Evolutionary conservation across 2,888 invertebrate species (phyloP).

Genomic region (Drosophila affinis): DNA sequence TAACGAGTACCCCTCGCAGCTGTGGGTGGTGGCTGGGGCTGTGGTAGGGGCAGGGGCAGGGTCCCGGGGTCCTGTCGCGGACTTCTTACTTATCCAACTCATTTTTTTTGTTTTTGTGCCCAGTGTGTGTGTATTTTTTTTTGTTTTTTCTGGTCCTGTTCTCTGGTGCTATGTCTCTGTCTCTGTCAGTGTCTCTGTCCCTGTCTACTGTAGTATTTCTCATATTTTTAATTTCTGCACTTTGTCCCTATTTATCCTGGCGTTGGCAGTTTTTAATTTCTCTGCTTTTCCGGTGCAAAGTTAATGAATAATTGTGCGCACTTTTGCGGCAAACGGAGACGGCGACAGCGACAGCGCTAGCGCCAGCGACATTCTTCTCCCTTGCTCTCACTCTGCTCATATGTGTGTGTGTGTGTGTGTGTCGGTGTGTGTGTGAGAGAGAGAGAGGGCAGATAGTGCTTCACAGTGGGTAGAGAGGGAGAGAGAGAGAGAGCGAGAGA

Average conservation of each 20-base stretch:
- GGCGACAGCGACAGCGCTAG: constrained; percentile 49
- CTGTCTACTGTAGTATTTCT: constrained; percentile 67
- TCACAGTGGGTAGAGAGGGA: background rate
- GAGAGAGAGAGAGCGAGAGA: background rate
- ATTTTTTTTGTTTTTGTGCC: constrained; percentile 19
- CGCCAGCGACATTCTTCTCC: constrained; percentile 38
- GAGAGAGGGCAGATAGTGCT: constrained; percentile 1
- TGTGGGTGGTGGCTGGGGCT: no score
- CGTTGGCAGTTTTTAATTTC: constrained; percentile 82
- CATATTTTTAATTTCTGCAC: constrained; percentile 81
- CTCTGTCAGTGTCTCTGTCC: constrained; percentile 7
- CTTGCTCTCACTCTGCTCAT: background rate
- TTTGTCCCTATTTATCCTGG: constrained; percentile 80
- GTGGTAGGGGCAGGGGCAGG: no score
- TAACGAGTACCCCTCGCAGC: background rate
- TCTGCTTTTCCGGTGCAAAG: constrained; percentile 82
- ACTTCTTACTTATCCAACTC: constrained; percentile 48
- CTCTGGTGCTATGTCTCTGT: constrained; percentile 27
- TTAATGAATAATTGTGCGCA: constrained; percentile 83
- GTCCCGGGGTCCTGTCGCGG: constrained; percentile 4
- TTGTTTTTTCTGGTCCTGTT: constrained; percentile 11
- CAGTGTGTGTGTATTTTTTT: constrained; percentile 6
- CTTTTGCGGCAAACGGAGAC: constrained; percentile 77
- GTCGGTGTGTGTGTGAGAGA: constrained; percentile 31
- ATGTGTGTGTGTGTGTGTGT: constrained; percentile 20